Evolutionary conservation across 2,797 vertebrate species (phyloP).

Genomic region (Cyclopterus lumpus): DNA sequence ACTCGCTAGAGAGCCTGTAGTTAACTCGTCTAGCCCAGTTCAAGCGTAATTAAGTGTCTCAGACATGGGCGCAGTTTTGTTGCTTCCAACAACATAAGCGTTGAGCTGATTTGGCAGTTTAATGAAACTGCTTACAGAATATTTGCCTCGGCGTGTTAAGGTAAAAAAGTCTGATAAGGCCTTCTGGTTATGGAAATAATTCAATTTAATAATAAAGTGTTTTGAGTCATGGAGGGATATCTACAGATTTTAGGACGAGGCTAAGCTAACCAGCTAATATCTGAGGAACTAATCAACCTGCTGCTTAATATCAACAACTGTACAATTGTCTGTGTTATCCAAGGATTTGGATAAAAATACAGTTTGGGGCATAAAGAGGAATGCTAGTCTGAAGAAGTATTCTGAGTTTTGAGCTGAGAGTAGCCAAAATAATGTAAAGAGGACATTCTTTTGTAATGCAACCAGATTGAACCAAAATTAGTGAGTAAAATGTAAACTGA

Average conservation of each 20-base stretch:
- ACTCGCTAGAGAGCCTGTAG: constrained; percentile 51
- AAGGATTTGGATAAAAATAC: neutral
- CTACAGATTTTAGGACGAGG: constrained; percentile 30
- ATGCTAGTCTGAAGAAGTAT: neutral
- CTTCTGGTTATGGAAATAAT: constrained; percentile 28
- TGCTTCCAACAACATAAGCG: constrained; percentile 51
- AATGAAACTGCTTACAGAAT: constrained; percentile 56
- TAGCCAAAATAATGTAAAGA: neutral
- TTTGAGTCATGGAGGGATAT: constrained; percentile 41
- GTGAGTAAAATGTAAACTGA: neutral
- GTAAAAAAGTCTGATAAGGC: constrained; percentile 42
- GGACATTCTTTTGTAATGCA: neutral
- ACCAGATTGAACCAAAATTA: neutral
- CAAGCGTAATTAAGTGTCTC: constrained; percentile 52
- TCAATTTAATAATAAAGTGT: constrained; percentile 18
- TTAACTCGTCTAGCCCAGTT: constrained; percentile 49
- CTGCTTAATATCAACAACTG: constrained; percentile 8
- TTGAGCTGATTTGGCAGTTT: constrained; percentile 70
- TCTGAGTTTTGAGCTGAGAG: neutral
- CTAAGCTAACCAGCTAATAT: neutral
- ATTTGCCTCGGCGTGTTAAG: constrained; percentile 51
- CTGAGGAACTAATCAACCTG: constrained; percentile 2
- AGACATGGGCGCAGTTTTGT: constrained; percentile 51
- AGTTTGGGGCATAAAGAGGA: neutral
- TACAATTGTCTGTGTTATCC: neutral